Evolutionary conservation across 2,888 invertebrate genomes (phyloP).

Genomic region (Bibio marci): DNA sequence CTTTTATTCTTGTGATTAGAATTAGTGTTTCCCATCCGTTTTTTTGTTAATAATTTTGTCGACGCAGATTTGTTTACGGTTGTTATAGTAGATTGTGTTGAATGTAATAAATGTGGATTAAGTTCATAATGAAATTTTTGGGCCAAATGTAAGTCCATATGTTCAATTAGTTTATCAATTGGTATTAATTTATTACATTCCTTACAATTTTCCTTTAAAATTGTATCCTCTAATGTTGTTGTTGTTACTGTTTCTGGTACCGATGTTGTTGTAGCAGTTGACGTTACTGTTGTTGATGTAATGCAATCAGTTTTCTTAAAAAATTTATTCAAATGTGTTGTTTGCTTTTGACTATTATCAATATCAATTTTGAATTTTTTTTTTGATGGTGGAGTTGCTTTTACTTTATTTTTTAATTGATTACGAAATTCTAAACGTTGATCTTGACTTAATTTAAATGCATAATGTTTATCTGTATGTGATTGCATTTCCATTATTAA

Average conservation of each 20-base stretch:
- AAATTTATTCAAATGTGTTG: constrained; percentile 13
- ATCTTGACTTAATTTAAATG: constrained; percentile 44
- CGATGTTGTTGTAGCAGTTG: neutral
- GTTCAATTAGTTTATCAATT: constrained; percentile 46
- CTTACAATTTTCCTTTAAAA: constrained; percentile 35
- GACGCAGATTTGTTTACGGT: too few relatives aligned
- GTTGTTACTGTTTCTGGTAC: constrained; percentile 6
- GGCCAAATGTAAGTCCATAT: constrained; percentile 75
- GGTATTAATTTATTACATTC: constrained; percentile 50
- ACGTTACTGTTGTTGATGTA: neutral
- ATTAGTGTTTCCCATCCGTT: too few relatives aligned
- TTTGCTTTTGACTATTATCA: constrained; percentile 9
- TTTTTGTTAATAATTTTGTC: too few relatives aligned
- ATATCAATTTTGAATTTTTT: constrained; percentile 7
- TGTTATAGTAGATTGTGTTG: too few relatives aligned
- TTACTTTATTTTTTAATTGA: constrained; percentile 18
- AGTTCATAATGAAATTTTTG: constrained; percentile 40
- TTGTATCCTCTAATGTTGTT: constrained; percentile 11
- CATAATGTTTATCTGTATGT: constrained; percentile 61
- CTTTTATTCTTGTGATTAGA: too few relatives aligned
- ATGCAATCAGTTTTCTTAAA: constrained; percentile 10
- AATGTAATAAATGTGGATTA: too few relatives aligned
- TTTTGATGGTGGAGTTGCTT: too few relatives aligned
- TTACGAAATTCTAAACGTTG: constrained; percentile 25
- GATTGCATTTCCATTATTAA: constrained; percentile 33